Evolutionary conservation across 1,140 invertebrate genomes (phyloP).

Genomic region (Ostrea denselamellosa): DNA sequence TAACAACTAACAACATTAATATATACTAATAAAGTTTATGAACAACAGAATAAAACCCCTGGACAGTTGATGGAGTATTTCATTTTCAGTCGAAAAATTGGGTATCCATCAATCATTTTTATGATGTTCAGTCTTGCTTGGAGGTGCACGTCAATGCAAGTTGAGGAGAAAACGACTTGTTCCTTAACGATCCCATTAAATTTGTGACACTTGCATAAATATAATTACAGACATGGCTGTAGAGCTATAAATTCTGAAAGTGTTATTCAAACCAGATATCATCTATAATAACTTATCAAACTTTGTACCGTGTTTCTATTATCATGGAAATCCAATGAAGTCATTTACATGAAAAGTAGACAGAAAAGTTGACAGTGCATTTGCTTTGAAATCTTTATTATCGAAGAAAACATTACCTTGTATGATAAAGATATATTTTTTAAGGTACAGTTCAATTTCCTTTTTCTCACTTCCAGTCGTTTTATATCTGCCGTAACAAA

Average conservation of each 20-base stretch:
- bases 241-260: conserved; percentile 4
- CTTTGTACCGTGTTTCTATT: not conserved
- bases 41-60: not conserved
- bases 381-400: conserved; percentile 31
- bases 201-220: conserved; percentile 5
- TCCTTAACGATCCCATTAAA: conserved; percentile 18
- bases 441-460: not conserved
- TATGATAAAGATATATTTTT: not conserved
- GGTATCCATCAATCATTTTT: not conserved
- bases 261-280: conserved; percentile 31
- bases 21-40: too few species aligned
- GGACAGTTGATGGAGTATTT: not conserved
- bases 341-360: conserved; percentile 31
- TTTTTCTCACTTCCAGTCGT: not conserved
- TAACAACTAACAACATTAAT: too few species aligned
- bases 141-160: conserved; percentile 20
- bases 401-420: not conserved
- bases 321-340: conserved; percentile 4
- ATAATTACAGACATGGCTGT: not conserved
- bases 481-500: not conserved
- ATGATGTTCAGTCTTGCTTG: not conserved
- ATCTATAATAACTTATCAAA: conserved; percentile 35
- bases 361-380: not conserved
- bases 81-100: not conserved
- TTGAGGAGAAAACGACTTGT: not conserved